A percentile compares a stretch with the other conserved stretches of the same genome.
Conservation (phyloP, 2,797 vertebrate genomes). For the Pygocentrus nattereri region DNA sequence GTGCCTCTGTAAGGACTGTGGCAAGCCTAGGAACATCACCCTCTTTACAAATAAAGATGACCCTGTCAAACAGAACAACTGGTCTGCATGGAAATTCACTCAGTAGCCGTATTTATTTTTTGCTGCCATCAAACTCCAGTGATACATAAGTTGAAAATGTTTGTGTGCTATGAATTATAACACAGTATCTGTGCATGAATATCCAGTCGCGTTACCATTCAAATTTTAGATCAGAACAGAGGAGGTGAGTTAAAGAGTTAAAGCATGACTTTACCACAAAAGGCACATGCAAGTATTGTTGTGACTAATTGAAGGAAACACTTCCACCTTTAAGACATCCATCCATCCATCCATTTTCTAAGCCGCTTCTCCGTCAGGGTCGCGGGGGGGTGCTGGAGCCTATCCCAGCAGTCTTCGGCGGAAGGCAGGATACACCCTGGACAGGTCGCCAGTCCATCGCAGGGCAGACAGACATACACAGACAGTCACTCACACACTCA, state of each 20-base stretch:
- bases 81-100: conserved; percentile 55
- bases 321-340: conserved; percentile 36
- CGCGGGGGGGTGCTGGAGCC: no score
- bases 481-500: no score
- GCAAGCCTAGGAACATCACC: conserved; percentile 26
- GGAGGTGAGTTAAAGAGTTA: conserved; percentile 31
- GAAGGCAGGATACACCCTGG: no score
- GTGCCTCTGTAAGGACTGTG: conserved; percentile 22
- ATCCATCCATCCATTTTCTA: no score
- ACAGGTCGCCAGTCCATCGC: no score
- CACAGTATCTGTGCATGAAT: conserved; percentile 70
- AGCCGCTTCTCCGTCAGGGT: no score
- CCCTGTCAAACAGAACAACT: conserved; percentile 46
- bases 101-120: conserved; percentile 66
- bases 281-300: conserved; percentile 75
- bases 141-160: conserved; percentile 78
- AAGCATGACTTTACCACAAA: conserved; percentile 60
- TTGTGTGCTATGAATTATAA: conserved; percentile 51
- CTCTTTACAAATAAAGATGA: conserved; percentile 39
- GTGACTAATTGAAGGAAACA: conserved; percentile 48
- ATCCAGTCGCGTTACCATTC: conserved; percentile 69
- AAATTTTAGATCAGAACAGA: conserved; percentile 30
- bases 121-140: conserved; percentile 70
- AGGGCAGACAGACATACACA: no score
- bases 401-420: no score